These are phyloP conservation scores for Resseliella maxima DNA, from an alignment of 2,888 invertebrate genomes.

Conservation along the genomic window DNA sequence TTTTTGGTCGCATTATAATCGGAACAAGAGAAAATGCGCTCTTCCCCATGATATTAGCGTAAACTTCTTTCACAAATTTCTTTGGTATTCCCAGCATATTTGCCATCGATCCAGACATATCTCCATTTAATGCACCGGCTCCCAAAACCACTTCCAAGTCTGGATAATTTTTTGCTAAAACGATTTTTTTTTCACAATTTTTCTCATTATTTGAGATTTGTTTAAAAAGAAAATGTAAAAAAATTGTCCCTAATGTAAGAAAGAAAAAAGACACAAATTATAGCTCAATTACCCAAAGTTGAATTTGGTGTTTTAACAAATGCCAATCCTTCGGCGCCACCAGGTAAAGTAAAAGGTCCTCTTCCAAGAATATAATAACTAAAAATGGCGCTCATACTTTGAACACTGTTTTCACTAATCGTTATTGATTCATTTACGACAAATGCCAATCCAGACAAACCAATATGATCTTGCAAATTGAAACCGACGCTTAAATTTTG, in stretches of 20 bases:
- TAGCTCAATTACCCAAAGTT: conserved; percentile 63
- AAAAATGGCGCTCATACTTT: conserved; percentile 71
- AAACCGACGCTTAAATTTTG: conserved; percentile 81
- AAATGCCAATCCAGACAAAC: conserved; percentile 79
- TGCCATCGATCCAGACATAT: conserved; percentile 75
- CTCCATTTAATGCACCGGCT: conserved; percentile 80
- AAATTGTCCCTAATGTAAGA: too few species aligned
- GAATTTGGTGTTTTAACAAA: conserved; percentile 77
- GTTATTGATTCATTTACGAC: conserved; percentile 77
- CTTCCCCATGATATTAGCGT: conserved; percentile 63
- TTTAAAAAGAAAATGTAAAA: not conserved
- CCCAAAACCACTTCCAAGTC: conserved; percentile 86
- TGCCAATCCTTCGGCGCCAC: conserved; percentile 80
- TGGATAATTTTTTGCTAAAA: conserved; percentile 69
- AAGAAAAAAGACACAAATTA: too few species aligned
- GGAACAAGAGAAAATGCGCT: conserved; percentile 78
- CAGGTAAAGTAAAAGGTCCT: conserved; percentile 79
- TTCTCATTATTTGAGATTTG: not conserved
- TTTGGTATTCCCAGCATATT: conserved; percentile 72
- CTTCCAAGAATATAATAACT: conserved; percentile 73
- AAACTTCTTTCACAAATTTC: conserved; percentile 67
- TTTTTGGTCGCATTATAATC: conserved; percentile 79
- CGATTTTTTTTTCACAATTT: not conserved
- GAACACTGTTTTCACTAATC: conserved; percentile 72
- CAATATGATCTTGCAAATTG: conserved; percentile 85